Conservation (phyloP, 2,888 invertebrate genomes). For the Antheraea assamensis region DNA sequence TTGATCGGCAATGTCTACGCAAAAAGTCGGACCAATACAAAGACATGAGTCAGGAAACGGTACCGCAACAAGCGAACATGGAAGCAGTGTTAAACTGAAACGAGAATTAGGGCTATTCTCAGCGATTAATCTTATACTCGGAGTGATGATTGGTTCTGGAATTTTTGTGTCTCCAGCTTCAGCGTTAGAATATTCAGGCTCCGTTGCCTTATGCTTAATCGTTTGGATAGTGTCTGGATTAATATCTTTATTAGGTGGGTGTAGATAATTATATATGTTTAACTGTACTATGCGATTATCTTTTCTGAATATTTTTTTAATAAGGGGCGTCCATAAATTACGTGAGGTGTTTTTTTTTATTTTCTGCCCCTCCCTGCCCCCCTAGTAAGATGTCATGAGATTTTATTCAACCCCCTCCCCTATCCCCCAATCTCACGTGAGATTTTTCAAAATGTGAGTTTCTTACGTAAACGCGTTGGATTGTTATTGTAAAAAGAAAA, state of each 20-base stretch:
- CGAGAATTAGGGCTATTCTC: conserved; percentile 90
- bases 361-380: no score
- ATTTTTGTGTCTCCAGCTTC: conserved; percentile 93
- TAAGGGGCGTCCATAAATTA: no score
- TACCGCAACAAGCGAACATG: conserved; percentile 40
- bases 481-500: no score
- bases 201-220: conserved; percentile 89
- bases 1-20: conserved; percentile 50
- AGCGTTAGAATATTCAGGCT: conserved; percentile 89
- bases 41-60: conserved; percentile 46
- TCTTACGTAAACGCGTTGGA: no score
- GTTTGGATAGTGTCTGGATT: conserved; percentile 91
- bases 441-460: no score
- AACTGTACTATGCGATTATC: no score
- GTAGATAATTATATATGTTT: conserved; percentile 52
- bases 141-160: conserved; percentile 95
- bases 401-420: no score
- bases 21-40: conserved; percentile 45
- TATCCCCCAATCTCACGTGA: no score
- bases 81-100: conserved; percentile 84
- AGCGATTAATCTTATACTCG: conserved; percentile 91
- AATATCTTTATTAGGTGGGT: conserved; percentile 89
- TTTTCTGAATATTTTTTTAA: no score
- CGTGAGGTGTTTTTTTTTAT: no score
- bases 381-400: no score